Base-by-base conservation (phyloP, 2,888 invertebrate species). In the Clepsis dumicolana region DNA sequence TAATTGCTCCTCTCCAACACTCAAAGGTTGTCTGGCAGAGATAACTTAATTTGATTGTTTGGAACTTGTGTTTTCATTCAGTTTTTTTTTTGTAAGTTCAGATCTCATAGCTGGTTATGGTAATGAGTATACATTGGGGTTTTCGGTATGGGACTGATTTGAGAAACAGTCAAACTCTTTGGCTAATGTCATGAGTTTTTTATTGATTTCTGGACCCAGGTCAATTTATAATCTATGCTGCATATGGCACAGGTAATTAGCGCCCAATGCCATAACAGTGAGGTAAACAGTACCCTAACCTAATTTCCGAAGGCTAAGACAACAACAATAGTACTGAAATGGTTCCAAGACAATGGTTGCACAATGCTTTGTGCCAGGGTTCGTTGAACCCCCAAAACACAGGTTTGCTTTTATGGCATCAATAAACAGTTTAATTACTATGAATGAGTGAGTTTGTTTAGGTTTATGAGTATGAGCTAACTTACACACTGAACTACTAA, bases 261-360 rank as follows among this genome's bases (percentile, higher is more conserved):
- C 4, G 56, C 56, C 56, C 62, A 62, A 50, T 52, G 62, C 62
- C 56, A 29, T 38, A 29, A 21, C 24, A 67, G 38, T 38, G 50
- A 63, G 56, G 56, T 63, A 62, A 67, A 67, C 56, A 57, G 50
- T 56, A 56, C 67, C 67, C 50, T 62, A 67, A 62, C 67, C 67
- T 62, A 67, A 56, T 67, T 67, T 50, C 16, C 32, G 62, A 67
- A 67, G 67, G 67, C 62, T 67, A 56, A 67, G 62, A 35, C n/a
- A 67, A 67, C 62, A 60, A 65, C 24, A 61, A 65, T 35, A 41
- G 61, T 62, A 61, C 44, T 65, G 70, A 65, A 38, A 65, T 44
- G 53, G 66, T 61, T 67, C 27, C 25, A 44, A 70, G 56, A 70
- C 70, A 70, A 70, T 70, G 44, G 61, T 70, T 61, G 61, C 65